Evolutionary conservation across 2,113 vertebrate species (phyloP), one percentile per base, ranked within the genome.

Genomic region (Coracopsis vasa): DNA sequence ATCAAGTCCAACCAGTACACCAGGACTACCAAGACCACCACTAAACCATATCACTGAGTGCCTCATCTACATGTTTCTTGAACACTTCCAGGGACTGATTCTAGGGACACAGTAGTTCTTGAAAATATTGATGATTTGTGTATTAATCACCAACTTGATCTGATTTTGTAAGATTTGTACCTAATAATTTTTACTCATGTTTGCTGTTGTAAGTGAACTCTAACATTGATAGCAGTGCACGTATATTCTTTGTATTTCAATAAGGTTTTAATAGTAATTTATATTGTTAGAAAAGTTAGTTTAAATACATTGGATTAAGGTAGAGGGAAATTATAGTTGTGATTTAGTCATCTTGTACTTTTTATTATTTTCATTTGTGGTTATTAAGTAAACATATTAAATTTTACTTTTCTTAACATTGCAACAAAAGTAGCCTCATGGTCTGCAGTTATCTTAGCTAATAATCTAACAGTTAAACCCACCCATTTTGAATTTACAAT

Each of bases 271-370:
- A 19, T 15, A 70, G 18, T 13, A 92, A 48, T 44, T 75, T 29
- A 42, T 25, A 33, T 11, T 69, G 4, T 51, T 56, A n/a, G 9
- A 60, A 79, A 5, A 56, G 17, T 62, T 53, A 61, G 4, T 66
- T 92, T 29, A 65, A 56, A 5, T 41, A 65, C 13, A 62, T 4
- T 45, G 23, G 33, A 62, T 39, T 21, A 51, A 65, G 28, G 27
- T 10, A 24, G 37, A 48, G 29, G 16, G 6, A 28, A 28, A 50
- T 74, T 58, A 66, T 0, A 0, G 15, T 9, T 58, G 19, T 54
- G 11, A 75, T 65, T n/a, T 33, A 66, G 19, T 56, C 5, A 92
- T 9, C 53, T 83, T 69, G 35, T 1, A 1, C 20, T 39, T 90
- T 67, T 82, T 33, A 37, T 3, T 61, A 61, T 65, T 88, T 87